These are phyloP conservation scores for rat (Rattus norvegicus) DNA, from an alignment of 2,113 vertebrate genomes.

Conservation along the genomic window GRCr8 NC_086022.1:106679501-106680000, in stretches of 20 bases:
- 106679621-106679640: not conserved
- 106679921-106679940: not conserved
- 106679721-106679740: not conserved
- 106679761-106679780: not conserved
- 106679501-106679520: not conserved
- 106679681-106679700: not conserved
- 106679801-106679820: not conserved
- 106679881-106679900: not conserved
- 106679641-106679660: not conserved
- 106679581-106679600: not conserved
- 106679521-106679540: not conserved
- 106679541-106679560: not conserved
- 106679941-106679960: not conserved
- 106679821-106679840: not conserved
- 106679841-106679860: not conserved
- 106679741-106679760: not conserved
- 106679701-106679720: not conserved
- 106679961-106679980: not conserved
- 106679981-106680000: not conserved
- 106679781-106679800: not conserved
- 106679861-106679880: not conserved
- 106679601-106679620: no score
- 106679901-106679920: not conserved
- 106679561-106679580: not conserved
- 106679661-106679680: not conserved